Base-by-base conservation (phyloP, 2,797 vertebrate genomes). In the Cossypha heuglini region DNA sequence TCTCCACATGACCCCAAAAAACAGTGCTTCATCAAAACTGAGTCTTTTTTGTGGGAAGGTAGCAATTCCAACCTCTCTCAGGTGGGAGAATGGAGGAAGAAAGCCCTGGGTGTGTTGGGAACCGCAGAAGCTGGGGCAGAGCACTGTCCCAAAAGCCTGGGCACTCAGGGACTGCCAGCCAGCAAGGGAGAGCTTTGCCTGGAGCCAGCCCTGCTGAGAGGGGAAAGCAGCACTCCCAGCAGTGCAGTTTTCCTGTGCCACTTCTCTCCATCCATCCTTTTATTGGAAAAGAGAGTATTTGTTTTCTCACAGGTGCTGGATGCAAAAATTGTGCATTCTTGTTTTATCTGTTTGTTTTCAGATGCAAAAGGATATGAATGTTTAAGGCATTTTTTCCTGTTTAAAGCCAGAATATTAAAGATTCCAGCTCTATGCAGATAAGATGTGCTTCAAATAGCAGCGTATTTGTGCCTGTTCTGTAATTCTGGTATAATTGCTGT, bases 331-430 rank as follows among this genome's bases (percentile, higher is more conserved):
- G 31, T 29, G 48, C 59, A 28, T 78, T 68, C 55, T 87, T 82
- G 46, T 40, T 93, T 91, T 73, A 31, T 61, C 42, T 62, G 16
- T 46, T 93, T 82, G 38, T 87, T 94, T 96, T 87, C 63, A 71
- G 40, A 73, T 71, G 31, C n/a, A 76, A 66, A 86, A 81, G 13
- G 9, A 45, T 86, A 8, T 51, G 58, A 69, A 46, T 69, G 25
- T 37, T 78, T 35, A 25, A 33, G 13, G 11, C 21, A 26, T 58
- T 35, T 63, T 35, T 4, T 29, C 3, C 1, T 4, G 0, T 81
- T 86, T 28, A 16, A 67, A 59, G 5, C 4, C 18, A 20, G 49
- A 48, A 38, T 80, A 43, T 26, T 48, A 54, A 61, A 69, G 31
- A n/a, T 76, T 62, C 10, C 1, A 6, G 31, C 40, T 72, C 8